These are phyloP conservation scores for Stichodactyla mertensii DNA, from an alignment of 64 coral and sea anemone species.

Conservation along the genomic window DNA sequence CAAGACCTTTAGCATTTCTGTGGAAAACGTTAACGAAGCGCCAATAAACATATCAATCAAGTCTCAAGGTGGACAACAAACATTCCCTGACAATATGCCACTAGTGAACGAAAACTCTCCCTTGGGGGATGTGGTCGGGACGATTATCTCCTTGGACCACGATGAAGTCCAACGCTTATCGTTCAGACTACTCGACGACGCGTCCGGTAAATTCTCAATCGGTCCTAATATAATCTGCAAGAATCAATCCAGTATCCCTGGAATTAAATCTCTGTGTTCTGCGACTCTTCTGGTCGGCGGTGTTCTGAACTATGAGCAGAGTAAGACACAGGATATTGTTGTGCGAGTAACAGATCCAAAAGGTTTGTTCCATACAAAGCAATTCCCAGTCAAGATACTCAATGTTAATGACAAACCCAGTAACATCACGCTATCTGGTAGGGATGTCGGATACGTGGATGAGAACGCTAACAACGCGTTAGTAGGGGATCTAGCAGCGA, in stretches of 20 bases:
- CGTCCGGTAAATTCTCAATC: conserved; percentile 54
- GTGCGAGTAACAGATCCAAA: conserved; percentile 53
- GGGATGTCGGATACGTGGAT: conserved; percentile 36
- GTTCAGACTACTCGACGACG: conserved; percentile 67
- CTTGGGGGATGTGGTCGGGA: conserved; percentile 50
- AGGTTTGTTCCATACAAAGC: conserved; percentile 35
- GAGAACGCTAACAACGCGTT: conserved; percentile 64
- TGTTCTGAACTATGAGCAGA: conserved; percentile 59
- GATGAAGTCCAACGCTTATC: conserved; percentile 62
- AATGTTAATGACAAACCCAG: conserved; percentile 84
- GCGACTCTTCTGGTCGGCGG: conserved; percentile 28
- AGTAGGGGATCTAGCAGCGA: conserved; percentile 54
- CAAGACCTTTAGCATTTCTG: conserved; percentile 66
- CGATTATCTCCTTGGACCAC: conserved; percentile 73
- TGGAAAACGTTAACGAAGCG: conserved; percentile 77
- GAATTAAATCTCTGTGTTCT: conserved; percentile 47
- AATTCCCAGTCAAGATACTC: conserved; percentile 38
- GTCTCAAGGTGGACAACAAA: conserved; percentile 56
- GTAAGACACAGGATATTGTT: conserved; percentile 32
- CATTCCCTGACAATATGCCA: conserved; percentile 49
- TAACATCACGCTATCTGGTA: conserved; percentile 50
- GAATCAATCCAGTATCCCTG: conserved; percentile 42
- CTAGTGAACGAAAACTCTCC: conserved; percentile 67
- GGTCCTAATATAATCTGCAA: conserved; percentile 39
- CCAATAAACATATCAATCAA: conserved; percentile 74